Percentiles rank a stretch among this genome's conserved stretches.
Conservation (phyloP, 2,888 invertebrate species). For the Brachylomia viminalis region DNA sequence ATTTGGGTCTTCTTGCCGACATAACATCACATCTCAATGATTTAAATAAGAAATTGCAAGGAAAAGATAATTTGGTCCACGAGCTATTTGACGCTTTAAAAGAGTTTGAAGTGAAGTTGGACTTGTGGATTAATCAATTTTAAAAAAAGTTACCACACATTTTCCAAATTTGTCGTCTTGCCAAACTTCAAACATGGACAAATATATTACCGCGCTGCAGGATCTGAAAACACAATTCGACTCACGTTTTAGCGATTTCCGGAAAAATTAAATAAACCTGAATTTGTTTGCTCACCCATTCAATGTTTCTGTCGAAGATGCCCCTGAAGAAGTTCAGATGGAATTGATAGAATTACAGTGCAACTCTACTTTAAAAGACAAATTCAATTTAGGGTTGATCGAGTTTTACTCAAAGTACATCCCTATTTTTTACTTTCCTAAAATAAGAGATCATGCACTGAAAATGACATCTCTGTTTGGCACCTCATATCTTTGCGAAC, state of each 20-base stretch:
- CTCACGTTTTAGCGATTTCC: slow-evolving; percentile 4
- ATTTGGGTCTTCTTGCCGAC: slow-evolving; percentile 9
- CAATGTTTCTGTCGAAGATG: slow-evolving; percentile 11
- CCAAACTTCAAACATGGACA: slow-evolving; percentile 13
- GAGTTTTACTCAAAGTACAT: neutral
- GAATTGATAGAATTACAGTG: slow-evolving; percentile 7
- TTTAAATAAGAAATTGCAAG: slow-evolving; percentile 5
- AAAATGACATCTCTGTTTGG: slow-evolving; percentile 5
- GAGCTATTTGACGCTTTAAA: slow-evolving; percentile 3
- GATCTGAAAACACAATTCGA: slow-evolving; percentile 8
- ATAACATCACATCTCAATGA: slow-evolving; percentile 2
- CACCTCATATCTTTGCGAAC: neutral
- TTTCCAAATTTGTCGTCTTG: slow-evolving; percentile 6
- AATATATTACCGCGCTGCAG: slow-evolving; percentile 10
- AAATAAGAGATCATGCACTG: neutral
- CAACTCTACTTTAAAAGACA: slow-evolving; percentile 4
- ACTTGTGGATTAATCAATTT: slow-evolving; percentile 5
- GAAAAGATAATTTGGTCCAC: neutral
- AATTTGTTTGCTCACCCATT: slow-evolving; percentile 8
- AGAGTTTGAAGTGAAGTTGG: slow-evolving; percentile 6
- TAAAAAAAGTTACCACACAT: slow-evolving; percentile 11
- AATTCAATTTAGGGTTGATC: slow-evolving; percentile 8
- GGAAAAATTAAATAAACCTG: neutral
- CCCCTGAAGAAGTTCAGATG: slow-evolving; percentile 3
- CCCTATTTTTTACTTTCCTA: slow-evolving; percentile 8